These are phyloP conservation scores for Amblyjoppa proteus DNA, from an alignment of 2,888 invertebrate species.

Conservation along the genomic window DNA sequence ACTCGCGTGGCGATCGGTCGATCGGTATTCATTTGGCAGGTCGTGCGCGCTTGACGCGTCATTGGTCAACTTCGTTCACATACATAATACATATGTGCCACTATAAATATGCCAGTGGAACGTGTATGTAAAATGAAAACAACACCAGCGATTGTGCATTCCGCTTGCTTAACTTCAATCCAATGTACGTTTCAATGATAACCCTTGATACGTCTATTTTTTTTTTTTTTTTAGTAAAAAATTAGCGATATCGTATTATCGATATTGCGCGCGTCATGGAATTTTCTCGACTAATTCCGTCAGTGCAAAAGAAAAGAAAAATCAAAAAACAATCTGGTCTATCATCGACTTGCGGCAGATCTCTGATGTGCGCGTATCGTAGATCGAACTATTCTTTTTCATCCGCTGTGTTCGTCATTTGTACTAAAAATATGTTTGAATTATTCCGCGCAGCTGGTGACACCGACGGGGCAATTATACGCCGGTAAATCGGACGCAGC, in stretches of 20 bases:
- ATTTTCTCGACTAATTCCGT: background rate
- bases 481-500: constrained; percentile 12
- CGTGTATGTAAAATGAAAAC: background rate
- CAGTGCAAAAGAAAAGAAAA: background rate
- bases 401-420: no score
- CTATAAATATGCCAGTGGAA: background rate
- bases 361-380: no score
- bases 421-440: background rate
- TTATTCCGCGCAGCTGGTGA: constrained; percentile 74
- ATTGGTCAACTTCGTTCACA: background rate
- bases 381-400: no score
- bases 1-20: background rate
- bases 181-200: background rate
- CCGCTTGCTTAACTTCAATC: background rate
- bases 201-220: background rate
- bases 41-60: background rate
- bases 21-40: constrained; percentile 7
- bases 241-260: background rate
- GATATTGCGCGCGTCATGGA: constrained; percentile 1
- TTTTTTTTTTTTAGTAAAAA: background rate
- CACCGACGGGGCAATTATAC: constrained; percentile 73
- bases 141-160: background rate
- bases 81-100: background rate
- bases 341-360: no score
- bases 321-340: no score